Evolutionary conservation across 2,888 invertebrate genomes (phyloP).

Genomic region (Dyspetes luteomarginatus): DNA sequence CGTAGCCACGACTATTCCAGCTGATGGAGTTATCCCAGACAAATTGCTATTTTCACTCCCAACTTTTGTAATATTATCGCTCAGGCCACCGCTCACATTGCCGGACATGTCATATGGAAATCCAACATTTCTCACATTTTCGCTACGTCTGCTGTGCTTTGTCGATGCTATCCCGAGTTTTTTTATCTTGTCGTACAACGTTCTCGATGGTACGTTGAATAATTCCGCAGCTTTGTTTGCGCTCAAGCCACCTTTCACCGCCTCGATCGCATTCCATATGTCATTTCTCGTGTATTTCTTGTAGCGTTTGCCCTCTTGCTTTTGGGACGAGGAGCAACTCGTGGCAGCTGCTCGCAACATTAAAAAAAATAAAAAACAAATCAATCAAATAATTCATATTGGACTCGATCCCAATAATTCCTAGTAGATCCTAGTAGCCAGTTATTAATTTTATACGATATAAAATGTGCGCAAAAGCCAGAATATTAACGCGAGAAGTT

Average conservation of each 20-base stretch:
- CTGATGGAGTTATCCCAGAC: constrained; percentile 80
- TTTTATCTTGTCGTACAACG: constrained; percentile 96
- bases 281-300: constrained; percentile 95
- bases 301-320: constrained; percentile 96
- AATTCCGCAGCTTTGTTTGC: constrained; percentile 94
- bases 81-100: constrained; percentile 84
- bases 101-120: constrained; percentile 88
- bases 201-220: constrained; percentile 94
- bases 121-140: constrained; percentile 83
- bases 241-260: constrained; percentile 94
- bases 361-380: neutral
- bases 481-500: too few species aligned
- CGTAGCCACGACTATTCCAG: constrained; percentile 87
- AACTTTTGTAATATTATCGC: constrained; percentile 79
- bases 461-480: too few species aligned
- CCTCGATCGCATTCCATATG: constrained; percentile 94
- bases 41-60: constrained; percentile 75
- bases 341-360: constrained; percentile 70
- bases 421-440: too few species aligned
- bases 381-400: neutral
- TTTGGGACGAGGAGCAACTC: constrained; percentile 89
- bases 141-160: constrained; percentile 87
- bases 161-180: constrained; percentile 93
- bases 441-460: too few species aligned
- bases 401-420: too few species aligned